Evolutionary conservation across 2,888 invertebrate species (phyloP).

Genomic region (Brachypalpus laphriformis): DNA sequence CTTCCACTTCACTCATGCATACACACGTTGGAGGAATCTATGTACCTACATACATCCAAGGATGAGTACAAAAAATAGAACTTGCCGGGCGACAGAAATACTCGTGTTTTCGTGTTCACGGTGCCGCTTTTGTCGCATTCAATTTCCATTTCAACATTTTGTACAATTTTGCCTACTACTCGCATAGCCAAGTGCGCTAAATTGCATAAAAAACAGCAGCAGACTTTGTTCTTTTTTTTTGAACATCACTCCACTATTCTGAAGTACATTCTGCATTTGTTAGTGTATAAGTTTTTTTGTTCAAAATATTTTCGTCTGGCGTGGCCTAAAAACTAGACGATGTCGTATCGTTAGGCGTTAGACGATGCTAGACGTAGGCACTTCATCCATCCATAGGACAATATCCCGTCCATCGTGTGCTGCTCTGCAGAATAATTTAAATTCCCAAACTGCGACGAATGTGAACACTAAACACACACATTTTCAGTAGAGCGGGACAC

Average conservation of each 20-base stretch:
- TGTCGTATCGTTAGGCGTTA: constrained; percentile 57
- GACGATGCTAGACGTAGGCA: constrained; percentile 42
- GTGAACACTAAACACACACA: constrained; percentile 10
- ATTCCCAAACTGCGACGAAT: constrained; percentile 62
- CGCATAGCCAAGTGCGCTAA: constrained; percentile 61
- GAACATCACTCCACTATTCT: constrained; percentile 27
- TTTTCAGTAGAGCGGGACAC: constrained; percentile 10
- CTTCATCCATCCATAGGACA: constrained; percentile 43
- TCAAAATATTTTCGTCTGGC: constrained; percentile 43
- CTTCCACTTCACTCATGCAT: not conserved
- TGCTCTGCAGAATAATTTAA: constrained; percentile 64
- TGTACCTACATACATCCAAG: not conserved
- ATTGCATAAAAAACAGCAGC: constrained; percentile 35
- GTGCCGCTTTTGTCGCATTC: constrained; percentile 42
- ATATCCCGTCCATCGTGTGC: constrained; percentile 29
- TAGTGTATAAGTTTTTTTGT: too few relatives aligned
- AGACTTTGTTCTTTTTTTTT: constrained; percentile 37
- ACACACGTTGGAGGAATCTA: not conserved
- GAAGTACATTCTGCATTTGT: constrained; percentile 25
- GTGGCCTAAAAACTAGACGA: constrained; percentile 62
- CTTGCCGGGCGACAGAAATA: constrained; percentile 21
- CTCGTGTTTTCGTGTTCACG: constrained; percentile 21
- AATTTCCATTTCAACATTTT: constrained; percentile 55
- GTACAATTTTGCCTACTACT: constrained; percentile 45
- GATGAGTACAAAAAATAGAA: constrained; percentile 4